Percentiles rank a stretch among this genome's conserved stretches.
Evolutionary conservation across 2,888 invertebrate genomes (phyloP).

Genomic region (Nomada goodeniana): DNA sequence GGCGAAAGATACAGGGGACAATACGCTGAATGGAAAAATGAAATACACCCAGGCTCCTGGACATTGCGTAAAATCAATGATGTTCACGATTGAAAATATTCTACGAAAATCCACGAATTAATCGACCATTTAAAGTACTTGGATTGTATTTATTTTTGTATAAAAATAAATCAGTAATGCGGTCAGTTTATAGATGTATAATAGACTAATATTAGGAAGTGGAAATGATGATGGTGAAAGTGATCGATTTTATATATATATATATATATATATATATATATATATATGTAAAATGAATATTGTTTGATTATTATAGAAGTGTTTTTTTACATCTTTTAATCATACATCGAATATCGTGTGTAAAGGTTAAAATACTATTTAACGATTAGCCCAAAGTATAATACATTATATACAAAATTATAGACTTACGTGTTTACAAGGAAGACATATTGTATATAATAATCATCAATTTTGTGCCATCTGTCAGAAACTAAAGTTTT

Average conservation of each 20-base stretch:
- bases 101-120: slow-evolving; percentile 69
- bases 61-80: slow-evolving; percentile 70
- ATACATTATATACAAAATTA: slow-evolving; percentile 61
- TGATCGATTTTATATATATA: not conserved
- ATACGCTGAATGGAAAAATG: slow-evolving; percentile 13
- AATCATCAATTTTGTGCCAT: slow-evolving; percentile 48
- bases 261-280: not conserved
- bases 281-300: slow-evolving; percentile 14
- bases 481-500: slow-evolving; percentile 17
- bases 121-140: slow-evolving; percentile 53
- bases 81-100: slow-evolving; percentile 79
- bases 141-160: not conserved
- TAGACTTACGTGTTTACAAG: slow-evolving; percentile 32
- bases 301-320: slow-evolving; percentile 52
- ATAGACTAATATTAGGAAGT: not conserved
- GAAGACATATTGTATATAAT: slow-evolving; percentile 52
- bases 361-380: slow-evolving; percentile 37
- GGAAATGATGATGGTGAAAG: not conserved
- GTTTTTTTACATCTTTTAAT: slow-evolving; percentile 25
- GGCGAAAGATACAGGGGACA: slow-evolving; percentile 6
- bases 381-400: slow-evolving; percentile 35
- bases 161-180: not conserved
- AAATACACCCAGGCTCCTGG: slow-evolving; percentile 41
- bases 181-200: not conserved
- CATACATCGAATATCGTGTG: slow-evolving; percentile 32